Percentiles rank a stretch among this genome's conserved stretches.
These are phyloP conservation scores for Neomorphus geoffroyi DNA, from an alignment of 2,797 vertebrate species.

Conservation along the genomic window DNA sequence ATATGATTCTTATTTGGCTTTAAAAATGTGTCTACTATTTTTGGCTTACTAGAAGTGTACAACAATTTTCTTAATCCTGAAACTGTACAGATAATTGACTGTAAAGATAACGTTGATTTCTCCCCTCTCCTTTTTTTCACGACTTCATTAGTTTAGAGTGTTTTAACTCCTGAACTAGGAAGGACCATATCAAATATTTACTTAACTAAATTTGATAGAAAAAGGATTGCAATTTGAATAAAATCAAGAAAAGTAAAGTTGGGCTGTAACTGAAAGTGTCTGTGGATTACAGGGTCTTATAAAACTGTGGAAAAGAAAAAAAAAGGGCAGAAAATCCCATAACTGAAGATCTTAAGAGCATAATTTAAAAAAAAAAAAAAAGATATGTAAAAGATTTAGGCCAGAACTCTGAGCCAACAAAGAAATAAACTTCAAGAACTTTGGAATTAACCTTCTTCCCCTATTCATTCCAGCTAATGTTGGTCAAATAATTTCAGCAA, in stretches of 20 bases:
- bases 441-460: not conserved
- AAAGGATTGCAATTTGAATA: not conserved
- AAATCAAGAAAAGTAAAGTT: not conserved
- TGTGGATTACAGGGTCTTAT: not conserved
- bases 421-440: not conserved
- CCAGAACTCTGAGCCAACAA: not conserved
- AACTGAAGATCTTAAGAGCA: not conserved
- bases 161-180: not conserved
- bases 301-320: not conserved
- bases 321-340: not conserved
- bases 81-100: slow-evolving; percentile 9
- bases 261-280: not conserved
- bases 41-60: not conserved
- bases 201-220: not conserved
- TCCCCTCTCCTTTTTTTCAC: not conserved
- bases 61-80: slow-evolving; percentile 18
- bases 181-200: not conserved
- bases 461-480: not conserved
- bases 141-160: not conserved
- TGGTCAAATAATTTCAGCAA: slow-evolving; percentile 7
- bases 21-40: slow-evolving; percentile 26
- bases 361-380: not conserved
- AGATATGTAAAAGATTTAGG: not conserved
- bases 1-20: slow-evolving; percentile 10
- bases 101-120: not conserved